Evolutionary conservation across 2,888 invertebrate species (phyloP), one percentile per base, ranked within the genome.

Genomic region (Cephus sareptanus): DNA sequence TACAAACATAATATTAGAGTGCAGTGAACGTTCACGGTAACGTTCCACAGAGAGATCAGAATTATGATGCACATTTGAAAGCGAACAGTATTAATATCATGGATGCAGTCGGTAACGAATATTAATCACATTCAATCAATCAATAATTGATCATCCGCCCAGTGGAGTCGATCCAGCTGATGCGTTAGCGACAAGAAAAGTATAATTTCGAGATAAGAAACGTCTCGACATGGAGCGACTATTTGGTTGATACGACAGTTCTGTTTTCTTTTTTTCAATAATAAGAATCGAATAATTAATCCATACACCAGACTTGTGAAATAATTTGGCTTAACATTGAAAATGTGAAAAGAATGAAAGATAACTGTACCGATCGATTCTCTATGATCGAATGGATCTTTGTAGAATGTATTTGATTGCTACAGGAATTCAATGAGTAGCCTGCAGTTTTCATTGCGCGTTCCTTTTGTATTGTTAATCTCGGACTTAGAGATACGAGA

Each of bases 21-120:
- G 40, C 40, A 56, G 23, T 23, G 40, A 56, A 56, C 40, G 40
- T 56, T 56, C 40, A 56, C 15, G 15, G 15, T 15, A 40, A 40
- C 15, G 40, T 6, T 23, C 2, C 9, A 2, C 2, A 56, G 40
- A 56, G 40, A 23, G 40, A 56, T 56, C 40, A 56, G 40, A 56
- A 9, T 56, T 23, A 23, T 23, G 23, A 56, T 23, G 40, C 15
- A 56, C 40, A 23, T 23, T 56, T 9, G 40, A 56, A 56, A 56
- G 40, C 9, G 40, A 56, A 6, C 40, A 56, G 40, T 56, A 56
- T 56, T 56, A 76, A 76, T 11, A 75, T 23, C 77, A 75, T 74
- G 76, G 73, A 23, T 56, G 40, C 40, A 56, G 40, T 56, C 23
- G 23, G 23, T 56, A 56, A 56, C 23, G 40, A 56, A 56, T 56